A percentile compares a stretch with the other conserved stretches of the same genome.
Evolutionary conservation across 1,140 invertebrate genomes (phyloP).

Genomic region (Lanistes nyassanus): DNA sequence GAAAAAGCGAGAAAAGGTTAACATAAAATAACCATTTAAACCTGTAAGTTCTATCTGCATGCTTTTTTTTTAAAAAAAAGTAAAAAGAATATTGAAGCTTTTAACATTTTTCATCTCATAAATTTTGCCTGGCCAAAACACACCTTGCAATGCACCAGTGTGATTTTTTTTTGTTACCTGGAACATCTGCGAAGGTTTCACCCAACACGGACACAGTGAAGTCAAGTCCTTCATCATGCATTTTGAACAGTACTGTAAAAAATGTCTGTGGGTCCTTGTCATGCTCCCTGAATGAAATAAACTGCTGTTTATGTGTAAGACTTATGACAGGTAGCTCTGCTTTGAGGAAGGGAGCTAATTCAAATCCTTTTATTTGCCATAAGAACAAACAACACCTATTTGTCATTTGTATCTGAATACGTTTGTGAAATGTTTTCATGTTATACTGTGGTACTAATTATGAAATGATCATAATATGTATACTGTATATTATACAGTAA

Average conservation of each 20-base stretch:
- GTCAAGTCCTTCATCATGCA: conserved; percentile 70
- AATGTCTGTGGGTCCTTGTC: conserved; percentile 80
- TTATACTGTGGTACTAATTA: background rate
- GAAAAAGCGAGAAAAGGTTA: background rate
- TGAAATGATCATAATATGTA: too few species aligned
- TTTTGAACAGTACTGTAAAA: conserved; percentile 71
- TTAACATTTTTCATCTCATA: too few species aligned
- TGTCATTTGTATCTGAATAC: background rate
- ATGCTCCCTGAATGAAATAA: conserved; percentile 73
- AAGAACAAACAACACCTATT: background rate
- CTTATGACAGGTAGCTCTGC: background rate
- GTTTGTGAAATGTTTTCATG: background rate
- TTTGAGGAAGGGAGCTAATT: conserved; percentile 11
- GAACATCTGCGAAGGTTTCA: conserved; percentile 72
- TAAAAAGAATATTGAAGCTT: background rate
- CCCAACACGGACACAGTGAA: conserved; percentile 77
- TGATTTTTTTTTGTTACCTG: conserved; percentile 54
- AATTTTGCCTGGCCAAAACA: background rate
- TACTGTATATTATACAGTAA: too few species aligned
- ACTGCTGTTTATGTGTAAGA: background rate
- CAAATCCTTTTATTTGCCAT: background rate
- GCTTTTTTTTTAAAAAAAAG: background rate
- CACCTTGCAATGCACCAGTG: background rate
- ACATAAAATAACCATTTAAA: background rate
- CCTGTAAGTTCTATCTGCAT: background rate